Base-by-base conservation (phyloP, 2,888 invertebrate genomes). In the Myathropa florea region DNA sequence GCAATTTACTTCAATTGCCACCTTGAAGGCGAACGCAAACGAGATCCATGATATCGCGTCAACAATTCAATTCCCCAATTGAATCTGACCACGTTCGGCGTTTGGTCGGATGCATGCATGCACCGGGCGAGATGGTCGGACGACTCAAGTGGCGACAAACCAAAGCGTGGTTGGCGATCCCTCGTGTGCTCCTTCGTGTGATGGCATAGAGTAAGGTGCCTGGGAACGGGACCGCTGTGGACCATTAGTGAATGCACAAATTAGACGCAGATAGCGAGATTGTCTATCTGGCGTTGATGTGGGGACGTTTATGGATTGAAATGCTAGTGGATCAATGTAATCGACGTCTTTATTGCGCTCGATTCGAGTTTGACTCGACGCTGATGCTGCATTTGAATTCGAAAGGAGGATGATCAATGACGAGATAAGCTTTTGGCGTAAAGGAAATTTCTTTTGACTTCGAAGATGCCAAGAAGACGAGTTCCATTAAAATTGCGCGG, bases 1-100 rank as follows among this genome's bases (percentile, higher is more conserved):
- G 65, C 83, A 83, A 86, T 86, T 86, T 83, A 86, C 75, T 75
- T 83, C 78, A 86, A 86, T 86, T 83, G 86, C 86, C 86, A 86
- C 86, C 86, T 83, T 71, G 78, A 57, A 86, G 46, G 78, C 61
- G 30, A 64, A 71, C 82, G 67, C 83, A 75, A 86, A 86, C 86
- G 75, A 86, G 86, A 86, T 83, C 71, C 78, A 83, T 26, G 79
- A 83, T 78, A 86, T 57, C 78, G 79, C 83, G 75, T 83, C 86
- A 75, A 86, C 86, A 83, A 83, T 86, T 86, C 83, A 86, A 86
- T 86, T 86, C 75, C 55, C 78, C 83, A 86, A 86, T 76, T 86
- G 86, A 79, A 75, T 83, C 46, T 60, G 70, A 78, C 67, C 82
- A 82, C 84, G 81, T 81, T 85, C 59, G 80, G 71, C 30, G n/a